Percentiles rank a stretch among this genome's conserved stretches.
Conservation (phyloP, 1,140 invertebrate species). For the Anthonomus grandis region DNA sequence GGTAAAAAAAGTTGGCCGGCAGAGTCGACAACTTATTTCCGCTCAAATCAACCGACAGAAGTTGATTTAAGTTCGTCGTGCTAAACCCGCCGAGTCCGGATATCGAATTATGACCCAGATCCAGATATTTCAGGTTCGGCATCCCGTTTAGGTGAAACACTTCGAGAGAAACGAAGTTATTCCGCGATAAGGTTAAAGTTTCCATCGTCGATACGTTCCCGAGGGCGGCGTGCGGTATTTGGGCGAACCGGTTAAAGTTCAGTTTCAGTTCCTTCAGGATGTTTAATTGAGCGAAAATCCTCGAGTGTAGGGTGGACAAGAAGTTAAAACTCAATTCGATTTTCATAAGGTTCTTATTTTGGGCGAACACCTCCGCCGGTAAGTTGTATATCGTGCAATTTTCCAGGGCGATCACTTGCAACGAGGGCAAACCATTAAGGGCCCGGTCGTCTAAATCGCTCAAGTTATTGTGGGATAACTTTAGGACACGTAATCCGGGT, state of each 20-base stretch:
- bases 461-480: slow-evolving; percentile 75
- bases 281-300: slow-evolving; percentile 65
- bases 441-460: slow-evolving; percentile 63
- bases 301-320: slow-evolving; percentile 61
- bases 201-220: slow-evolving; percentile 70
- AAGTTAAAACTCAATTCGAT: slow-evolving; percentile 71
- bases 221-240: slow-evolving; percentile 74
- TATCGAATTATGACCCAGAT: slow-evolving; percentile 72
- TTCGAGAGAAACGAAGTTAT: slow-evolving; percentile 69
- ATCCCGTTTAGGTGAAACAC: slow-evolving; percentile 72
- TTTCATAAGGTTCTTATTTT: slow-evolving; percentile 69
- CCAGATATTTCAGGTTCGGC: slow-evolving; percentile 67
- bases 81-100: slow-evolving; percentile 74
- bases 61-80: slow-evolving; percentile 66
- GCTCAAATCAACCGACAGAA: slow-evolving; percentile 70
- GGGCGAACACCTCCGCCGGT: slow-evolving; percentile 66
- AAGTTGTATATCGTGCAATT: slow-evolving; percentile 63
- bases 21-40: slow-evolving; percentile 72
- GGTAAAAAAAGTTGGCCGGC: slow-evolving; percentile 75
- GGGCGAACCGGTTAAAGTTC: slow-evolving; percentile 66
- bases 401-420: slow-evolving; percentile 69
- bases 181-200: slow-evolving; percentile 66
- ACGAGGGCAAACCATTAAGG: slow-evolving; percentile 68
- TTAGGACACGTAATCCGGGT: slow-evolving; percentile 66
- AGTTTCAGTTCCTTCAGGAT: slow-evolving; percentile 72